Conservation (phyloP, 2,113 vertebrate genomes). For the Zosterops japonicus region DNA sequence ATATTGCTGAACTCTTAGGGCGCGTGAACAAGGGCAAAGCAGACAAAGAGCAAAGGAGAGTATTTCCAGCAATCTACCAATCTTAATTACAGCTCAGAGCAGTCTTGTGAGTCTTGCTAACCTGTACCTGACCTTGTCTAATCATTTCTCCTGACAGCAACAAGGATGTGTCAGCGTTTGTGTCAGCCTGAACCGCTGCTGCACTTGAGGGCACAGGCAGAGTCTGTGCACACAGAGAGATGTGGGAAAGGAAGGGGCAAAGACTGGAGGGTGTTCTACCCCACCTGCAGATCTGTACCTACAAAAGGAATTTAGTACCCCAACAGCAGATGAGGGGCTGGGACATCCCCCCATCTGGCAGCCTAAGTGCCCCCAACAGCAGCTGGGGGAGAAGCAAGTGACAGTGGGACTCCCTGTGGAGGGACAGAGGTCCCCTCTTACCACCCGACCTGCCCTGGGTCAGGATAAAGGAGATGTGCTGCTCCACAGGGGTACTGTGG, state of each 20-base stretch:
- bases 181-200: not conserved
- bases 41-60: not conserved
- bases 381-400: not conserved
- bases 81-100: not conserved
- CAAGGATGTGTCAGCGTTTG: not conserved
- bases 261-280: not conserved
- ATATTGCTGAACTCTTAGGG: not conserved
- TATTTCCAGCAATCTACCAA: not conserved
- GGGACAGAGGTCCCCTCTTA: not conserved
- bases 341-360: not conserved
- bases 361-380: not conserved
- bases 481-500: too few species aligned
- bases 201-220: not conserved
- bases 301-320: not conserved
- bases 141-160: not conserved
- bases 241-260: not conserved
- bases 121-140: not conserved
- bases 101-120: not conserved
- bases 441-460: not conserved
- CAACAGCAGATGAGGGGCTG: not conserved
- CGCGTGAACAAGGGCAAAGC: not conserved
- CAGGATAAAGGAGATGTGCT: not conserved
- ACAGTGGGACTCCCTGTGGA: not conserved
- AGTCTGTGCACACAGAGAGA: accelerated
- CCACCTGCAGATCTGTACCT: not conserved